Base-by-base conservation (phyloP, 2,888 invertebrate genomes). In the Ichneumoninae sp. region DNA sequence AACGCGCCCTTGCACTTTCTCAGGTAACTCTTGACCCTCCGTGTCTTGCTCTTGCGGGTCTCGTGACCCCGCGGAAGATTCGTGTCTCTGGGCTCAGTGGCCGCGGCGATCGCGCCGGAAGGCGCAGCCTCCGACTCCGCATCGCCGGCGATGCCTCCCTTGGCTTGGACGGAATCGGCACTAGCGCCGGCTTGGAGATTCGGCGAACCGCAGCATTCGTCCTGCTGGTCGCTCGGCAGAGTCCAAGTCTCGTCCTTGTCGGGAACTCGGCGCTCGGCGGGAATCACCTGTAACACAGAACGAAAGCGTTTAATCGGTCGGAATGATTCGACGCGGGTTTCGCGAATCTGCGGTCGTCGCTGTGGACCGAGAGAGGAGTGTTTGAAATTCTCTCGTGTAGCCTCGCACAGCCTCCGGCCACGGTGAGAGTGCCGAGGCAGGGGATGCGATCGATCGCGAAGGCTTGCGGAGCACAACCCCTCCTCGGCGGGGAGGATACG, bases 21-120 rank as follows among this genome's bases (percentile, higher is more conserved):
- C 71, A 95, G 89, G 89, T 95, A 95, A 86, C 94, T 95, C 90
- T 95, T 95, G 30, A 95, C 95, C 70, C 94, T 94, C 89, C 95
- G 95, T 19, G 95, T 94, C 90, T 94, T 95, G 89, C 95, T 95
- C 89, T 95, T 94, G 13, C 95, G 94, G 13, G 92, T 92, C 87
- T 95, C 95, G 81, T 92, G 92, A 54, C 93, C 91, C 6, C 94
- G 92, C 0, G 91, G 88, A 26, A 92, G 91, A 70, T 91, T 92
- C 57, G 89, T 70, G 16, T 89, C 88, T n/a, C 76, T 88, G 47
- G 71, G 66, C 10, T 89, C 88, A 3, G 52, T 57, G 1, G 36
- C 65, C 5, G 87, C 81, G 50, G 85, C 85, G 6, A 79, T 40
- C 40, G 10, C 40, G 40, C 22, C 8, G 77, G 87, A 81, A 66